Conservation (phyloP, 2,113 vertebrate species). For the Nettapus auritus region DNA sequence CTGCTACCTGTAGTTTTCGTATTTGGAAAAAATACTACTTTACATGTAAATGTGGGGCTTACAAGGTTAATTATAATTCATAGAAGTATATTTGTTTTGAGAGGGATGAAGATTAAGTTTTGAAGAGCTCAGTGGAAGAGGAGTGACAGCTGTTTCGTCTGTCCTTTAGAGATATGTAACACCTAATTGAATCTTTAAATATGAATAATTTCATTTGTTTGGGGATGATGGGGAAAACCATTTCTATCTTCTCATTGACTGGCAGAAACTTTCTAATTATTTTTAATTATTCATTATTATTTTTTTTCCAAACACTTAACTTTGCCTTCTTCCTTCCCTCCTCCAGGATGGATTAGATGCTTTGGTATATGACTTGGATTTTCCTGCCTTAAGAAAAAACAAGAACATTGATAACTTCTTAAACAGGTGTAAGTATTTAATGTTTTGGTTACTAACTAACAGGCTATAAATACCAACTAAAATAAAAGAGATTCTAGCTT, state of each 20-base stretch:
- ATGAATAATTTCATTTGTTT: neutral
- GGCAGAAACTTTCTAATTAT: neutral
- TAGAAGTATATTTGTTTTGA: neutral
- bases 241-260: neutral
- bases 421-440: slow-evolving; percentile 96
- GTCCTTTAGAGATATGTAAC: neutral
- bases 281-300: neutral
- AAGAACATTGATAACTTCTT: slow-evolving; percentile 99
- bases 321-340: slow-evolving; percentile 18
- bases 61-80: neutral
- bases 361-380: slow-evolving; percentile 98
- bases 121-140: neutral
- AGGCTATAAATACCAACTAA: neutral
- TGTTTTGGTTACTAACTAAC: slow-evolving; percentile 2
- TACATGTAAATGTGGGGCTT: neutral
- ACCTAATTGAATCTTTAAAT: neutral
- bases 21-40: neutral
- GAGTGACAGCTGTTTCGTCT: neutral
- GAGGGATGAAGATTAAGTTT: neutral
- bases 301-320: slow-evolving; percentile 16
- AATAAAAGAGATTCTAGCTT: neutral
- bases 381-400: slow-evolving; percentile 98
- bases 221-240: neutral
- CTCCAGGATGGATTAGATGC: slow-evolving; percentile 95
- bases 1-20: neutral